These are phyloP conservation scores for Conomelus anceps DNA, from an alignment of 2,888 invertebrate species.

Conservation along the genomic window DNA sequence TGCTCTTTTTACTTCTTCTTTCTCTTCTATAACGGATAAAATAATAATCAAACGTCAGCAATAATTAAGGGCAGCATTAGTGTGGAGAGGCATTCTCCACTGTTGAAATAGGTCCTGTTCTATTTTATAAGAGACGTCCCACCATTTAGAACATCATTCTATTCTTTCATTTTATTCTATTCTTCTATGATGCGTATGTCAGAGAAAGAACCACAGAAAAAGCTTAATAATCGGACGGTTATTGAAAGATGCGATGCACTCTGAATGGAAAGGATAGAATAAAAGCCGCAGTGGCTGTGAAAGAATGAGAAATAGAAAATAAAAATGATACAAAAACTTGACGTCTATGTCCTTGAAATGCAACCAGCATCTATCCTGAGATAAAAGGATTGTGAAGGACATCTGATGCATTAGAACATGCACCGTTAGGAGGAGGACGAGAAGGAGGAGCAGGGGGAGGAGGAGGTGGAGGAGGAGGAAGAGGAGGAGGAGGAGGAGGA, in stretches of 20 bases:
- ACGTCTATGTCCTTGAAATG: not conserved
- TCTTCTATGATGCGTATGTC: not conserved
- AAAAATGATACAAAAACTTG: not conserved
- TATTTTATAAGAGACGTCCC: not conserved
- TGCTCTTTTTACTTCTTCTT: not conserved
- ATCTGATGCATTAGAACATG: not conserved
- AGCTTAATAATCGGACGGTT: not conserved
- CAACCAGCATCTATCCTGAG: not conserved
- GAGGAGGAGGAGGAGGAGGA: not conserved
- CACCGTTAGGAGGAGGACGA: not conserved
- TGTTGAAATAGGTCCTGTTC: not conserved
- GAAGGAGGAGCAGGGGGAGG: not conserved
- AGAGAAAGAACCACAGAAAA: not conserved
- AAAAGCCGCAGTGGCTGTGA: not conserved
- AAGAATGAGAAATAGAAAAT: not conserved
- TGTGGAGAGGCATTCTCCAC: not conserved
- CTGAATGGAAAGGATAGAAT: not conserved
- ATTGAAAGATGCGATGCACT: not conserved
- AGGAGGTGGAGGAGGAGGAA: no score
- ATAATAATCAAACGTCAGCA: not conserved
- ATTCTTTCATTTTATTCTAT: not conserved
- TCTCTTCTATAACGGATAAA: not conserved
- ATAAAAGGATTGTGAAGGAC: not conserved
- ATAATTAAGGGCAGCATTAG: not conserved
- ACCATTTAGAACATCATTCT: not conserved